Evolutionary conservation across 2,888 invertebrate genomes (phyloP).

Genomic region (Macaria notata): DNA sequence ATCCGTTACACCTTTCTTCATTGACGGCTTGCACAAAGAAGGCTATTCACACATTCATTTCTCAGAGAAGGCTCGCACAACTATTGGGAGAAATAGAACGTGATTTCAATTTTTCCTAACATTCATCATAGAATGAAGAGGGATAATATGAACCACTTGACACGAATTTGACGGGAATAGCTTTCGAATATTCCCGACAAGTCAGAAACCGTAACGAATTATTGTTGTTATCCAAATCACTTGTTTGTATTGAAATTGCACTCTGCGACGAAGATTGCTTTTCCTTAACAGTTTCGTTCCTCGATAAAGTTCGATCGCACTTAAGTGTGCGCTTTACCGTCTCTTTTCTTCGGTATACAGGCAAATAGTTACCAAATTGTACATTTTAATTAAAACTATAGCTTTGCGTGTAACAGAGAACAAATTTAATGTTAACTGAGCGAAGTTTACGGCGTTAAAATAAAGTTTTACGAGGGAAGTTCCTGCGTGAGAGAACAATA

Average conservation of each 20-base stretch:
- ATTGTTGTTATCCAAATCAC: too few species aligned
- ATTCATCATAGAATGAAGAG: slow-evolving; percentile 61
- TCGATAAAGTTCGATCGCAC: slow-evolving; percentile 17
- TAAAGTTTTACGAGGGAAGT: slow-evolving; percentile 63
- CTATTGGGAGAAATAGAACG: slow-evolving; percentile 59
- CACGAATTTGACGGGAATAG: slow-evolving; percentile 65
- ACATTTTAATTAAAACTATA: slow-evolving; percentile 51
- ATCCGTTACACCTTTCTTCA: slow-evolving; percentile 43
- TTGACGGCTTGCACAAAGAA: slow-evolving; percentile 52
- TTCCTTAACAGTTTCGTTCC: slow-evolving; percentile 30
- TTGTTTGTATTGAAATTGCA: slow-evolving; percentile 1
- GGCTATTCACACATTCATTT: slow-evolving; percentile 49
- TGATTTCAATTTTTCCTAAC: slow-evolving; percentile 66
- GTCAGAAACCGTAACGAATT: too few species aligned
- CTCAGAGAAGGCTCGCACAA: slow-evolving; percentile 40
- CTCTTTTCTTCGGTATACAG: slow-evolving; percentile 4
- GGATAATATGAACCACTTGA: slow-evolving; percentile 67
- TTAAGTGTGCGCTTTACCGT: slow-evolving; percentile 10
- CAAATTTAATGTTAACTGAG: slow-evolving; percentile 44
- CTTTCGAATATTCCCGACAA: slow-evolving; percentile 36
- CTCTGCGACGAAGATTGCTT: slow-evolving; percentile 28
- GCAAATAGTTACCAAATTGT: slow-evolving; percentile 23
- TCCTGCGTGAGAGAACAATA: slow-evolving; percentile 53
- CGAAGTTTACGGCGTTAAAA: slow-evolving; percentile 51
- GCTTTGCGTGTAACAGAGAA: slow-evolving; percentile 40